Conservation (phyloP, 2,797 vertebrate genomes). For the Gymnothorax reevesii region DNA sequence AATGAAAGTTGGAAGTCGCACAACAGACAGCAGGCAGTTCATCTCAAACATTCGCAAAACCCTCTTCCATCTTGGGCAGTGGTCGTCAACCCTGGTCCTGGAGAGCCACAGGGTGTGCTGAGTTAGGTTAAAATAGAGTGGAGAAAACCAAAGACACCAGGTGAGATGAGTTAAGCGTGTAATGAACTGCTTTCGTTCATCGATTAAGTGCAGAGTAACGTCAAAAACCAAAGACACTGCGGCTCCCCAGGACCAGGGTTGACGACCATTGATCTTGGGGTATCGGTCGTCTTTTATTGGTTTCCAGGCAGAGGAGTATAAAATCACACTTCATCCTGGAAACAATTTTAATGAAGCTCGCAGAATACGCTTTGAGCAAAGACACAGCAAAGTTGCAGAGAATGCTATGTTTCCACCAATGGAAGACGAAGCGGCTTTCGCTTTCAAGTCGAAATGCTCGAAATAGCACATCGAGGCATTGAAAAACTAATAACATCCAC, state of each 20-base stretch:
- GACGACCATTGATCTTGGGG: too few relatives aligned
- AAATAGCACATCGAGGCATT: neutral
- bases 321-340: conserved; percentile 41
- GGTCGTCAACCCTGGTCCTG: too few relatives aligned
- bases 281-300: conserved; percentile 28
- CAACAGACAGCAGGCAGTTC: neutral
- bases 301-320: conserved; percentile 40
- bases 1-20: neutral
- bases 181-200: too few relatives aligned
- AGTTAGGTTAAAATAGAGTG: too few relatives aligned
- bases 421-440: neutral
- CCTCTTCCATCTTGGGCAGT: conserved; percentile 13
- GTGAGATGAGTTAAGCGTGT: too few relatives aligned
- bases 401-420: neutral
- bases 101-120: too few relatives aligned
- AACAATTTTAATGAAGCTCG: conserved; percentile 37
- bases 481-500: conserved; percentile 5
- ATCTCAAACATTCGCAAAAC: neutral
- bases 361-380: conserved; percentile 38
- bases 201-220: too few relatives aligned
- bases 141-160: too few relatives aligned
- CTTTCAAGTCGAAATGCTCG: neutral
- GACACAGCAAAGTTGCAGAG: conserved; percentile 32
- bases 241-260: too few relatives aligned
- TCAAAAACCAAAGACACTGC: too few relatives aligned